Evolutionary conservation across 2,888 invertebrate genomes (phyloP), one percentile per base, ranked within the genome.

Genomic region (Pollenia angustigena): DNA sequence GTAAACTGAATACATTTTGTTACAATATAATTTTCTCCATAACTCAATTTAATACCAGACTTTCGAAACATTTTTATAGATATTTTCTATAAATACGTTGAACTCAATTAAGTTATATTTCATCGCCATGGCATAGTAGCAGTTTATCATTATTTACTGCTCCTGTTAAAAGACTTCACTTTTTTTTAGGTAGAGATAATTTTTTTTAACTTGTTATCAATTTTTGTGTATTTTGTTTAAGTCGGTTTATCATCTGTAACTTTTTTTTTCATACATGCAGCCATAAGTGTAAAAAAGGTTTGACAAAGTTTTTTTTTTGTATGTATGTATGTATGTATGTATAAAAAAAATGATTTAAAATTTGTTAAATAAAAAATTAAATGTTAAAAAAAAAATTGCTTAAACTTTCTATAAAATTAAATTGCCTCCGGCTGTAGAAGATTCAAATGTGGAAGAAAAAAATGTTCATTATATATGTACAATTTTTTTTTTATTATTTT

Each of bases 101-200:
- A 78, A 16, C 40, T 18, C 50, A 69, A 69, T 58, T 79, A 68
- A 48, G 48, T 2, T 40, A n/a, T 68, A 1, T 62, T 32, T 74
- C 23, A 11, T 44, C 71, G 11, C 56, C 58, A 6, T 8, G 14
- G 48, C n/a, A 18, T n/a, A 42, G 23, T 50, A 69, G 32, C 6
- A 32, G 69, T 79, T 79, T 60, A 69, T 69, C 18, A 50, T 56
- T 10, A 48, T 79, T 60, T 9, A n/a, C 69, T 50, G 42, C 52
- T 50, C 58, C 79, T 79, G 14, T 68, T 69, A 69, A 69, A 56
- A 58, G 14, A 79, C 68, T 58, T 14, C 9, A 69, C 3, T 23
- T 79, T 52, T 52, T 23, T 40, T n/a, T 23, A 3, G 0, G 6
- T 1, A 50, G 48, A 42, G 8, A 50, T 23, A 48, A 42, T 46